Conservation (phyloP, 2,113 vertebrate genomes). For the Bubo blakistoni region DNA sequence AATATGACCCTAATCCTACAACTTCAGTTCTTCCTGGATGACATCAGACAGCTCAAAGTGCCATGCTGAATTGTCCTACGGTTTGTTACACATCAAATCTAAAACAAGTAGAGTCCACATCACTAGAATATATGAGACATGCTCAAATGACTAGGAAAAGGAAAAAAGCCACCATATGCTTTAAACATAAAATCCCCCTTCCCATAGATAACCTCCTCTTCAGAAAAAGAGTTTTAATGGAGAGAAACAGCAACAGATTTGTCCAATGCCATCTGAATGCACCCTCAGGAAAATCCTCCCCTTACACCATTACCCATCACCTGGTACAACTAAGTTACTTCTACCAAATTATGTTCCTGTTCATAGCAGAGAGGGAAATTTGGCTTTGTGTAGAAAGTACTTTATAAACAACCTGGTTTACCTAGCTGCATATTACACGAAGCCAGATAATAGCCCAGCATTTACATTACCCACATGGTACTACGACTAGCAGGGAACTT, state of each 20-base stretch:
- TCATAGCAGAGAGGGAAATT: background rate
- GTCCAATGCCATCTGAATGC: background rate
- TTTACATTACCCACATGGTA: background rate
- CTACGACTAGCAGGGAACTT: background rate
- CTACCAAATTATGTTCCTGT: background rate
- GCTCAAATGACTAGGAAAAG: background rate
- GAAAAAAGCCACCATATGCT: background rate
- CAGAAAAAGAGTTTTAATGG: background rate
- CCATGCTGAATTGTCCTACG: background rate
- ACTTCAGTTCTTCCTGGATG: background rate
- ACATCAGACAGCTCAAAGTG: background rate
- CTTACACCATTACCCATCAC: no score
- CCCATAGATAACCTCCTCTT: background rate
- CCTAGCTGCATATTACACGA: background rate
- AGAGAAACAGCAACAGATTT: background rate
- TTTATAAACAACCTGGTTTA: background rate
- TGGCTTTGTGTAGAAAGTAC: background rate
- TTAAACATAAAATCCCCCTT: background rate
- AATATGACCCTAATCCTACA: background rate
- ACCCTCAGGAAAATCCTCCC: background rate
- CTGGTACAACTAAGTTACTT: background rate
- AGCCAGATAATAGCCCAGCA: background rate
- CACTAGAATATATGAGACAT: background rate
- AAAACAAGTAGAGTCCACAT: background rate
- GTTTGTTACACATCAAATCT: background rate